Conservation (phyloP, 2,797 vertebrate genomes). For the Sebastes taczanowskii region DNA sequence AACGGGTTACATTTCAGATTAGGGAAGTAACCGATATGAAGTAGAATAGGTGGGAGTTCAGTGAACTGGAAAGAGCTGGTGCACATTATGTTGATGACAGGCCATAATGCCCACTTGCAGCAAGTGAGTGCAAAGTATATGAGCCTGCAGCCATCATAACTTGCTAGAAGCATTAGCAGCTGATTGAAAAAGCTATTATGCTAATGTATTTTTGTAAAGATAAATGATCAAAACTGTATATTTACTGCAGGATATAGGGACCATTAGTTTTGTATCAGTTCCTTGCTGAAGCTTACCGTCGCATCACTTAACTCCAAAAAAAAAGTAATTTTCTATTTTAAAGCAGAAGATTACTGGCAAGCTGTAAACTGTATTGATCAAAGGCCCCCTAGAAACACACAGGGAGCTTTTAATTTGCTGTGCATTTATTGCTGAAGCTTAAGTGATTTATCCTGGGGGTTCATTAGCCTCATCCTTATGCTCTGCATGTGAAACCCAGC, state of each 20-base stretch:
- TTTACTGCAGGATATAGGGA: conserved; percentile 21
- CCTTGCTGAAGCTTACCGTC: background rate
- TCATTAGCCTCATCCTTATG: conserved; percentile 68
- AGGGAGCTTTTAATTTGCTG: conserved; percentile 75
- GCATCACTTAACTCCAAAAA: conserved; percentile 24
- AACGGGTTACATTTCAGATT: conserved; percentile 30
- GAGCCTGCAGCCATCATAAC: conserved; percentile 18
- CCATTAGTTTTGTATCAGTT: conserved; percentile 13
- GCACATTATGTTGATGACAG: conserved; percentile 14
- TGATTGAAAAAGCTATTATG: conserved; percentile 44
- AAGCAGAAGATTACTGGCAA: conserved; percentile 60
- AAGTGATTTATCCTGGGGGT: conserved; percentile 71
- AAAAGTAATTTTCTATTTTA: conserved; percentile 46
- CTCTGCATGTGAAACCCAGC: conserved; percentile 46
- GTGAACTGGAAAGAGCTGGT: background rate
- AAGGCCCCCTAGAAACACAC: conserved; percentile 35
- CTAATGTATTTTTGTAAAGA: conserved; percentile 31
- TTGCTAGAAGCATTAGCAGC: background rate
- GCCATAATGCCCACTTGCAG: conserved; percentile 1
- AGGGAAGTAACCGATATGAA: background rate
- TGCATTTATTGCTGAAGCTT: conserved; percentile 70
- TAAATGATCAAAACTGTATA: conserved; percentile 19
- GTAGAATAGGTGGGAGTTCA: background rate
- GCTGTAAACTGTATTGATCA: conserved; percentile 70
- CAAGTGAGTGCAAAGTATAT: background rate